A percentile compares a stretch with the other conserved stretches of the same genome.
These are phyloP conservation scores for Grammomys dolichurus DNA, from an alignment of 2,113 vertebrate species.

Conservation along the genomic window DNA sequence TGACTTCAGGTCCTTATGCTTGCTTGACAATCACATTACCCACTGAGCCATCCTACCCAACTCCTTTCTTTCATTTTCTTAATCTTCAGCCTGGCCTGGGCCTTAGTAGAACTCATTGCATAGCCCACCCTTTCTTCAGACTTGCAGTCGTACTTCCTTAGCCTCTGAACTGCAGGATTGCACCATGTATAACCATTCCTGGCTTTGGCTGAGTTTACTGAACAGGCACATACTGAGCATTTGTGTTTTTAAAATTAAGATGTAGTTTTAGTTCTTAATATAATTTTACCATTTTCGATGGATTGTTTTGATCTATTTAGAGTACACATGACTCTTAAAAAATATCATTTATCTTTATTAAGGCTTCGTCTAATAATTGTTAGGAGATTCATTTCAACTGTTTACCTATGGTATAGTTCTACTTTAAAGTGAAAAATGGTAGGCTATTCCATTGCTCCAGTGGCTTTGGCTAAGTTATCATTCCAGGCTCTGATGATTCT, in stretches of 20 bases:
- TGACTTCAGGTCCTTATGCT: background rate
- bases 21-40: background rate
- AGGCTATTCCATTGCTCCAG: background rate
- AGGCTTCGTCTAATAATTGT: background rate
- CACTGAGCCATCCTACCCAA: background rate
- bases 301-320: background rate
- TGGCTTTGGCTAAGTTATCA: background rate
- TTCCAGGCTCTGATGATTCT: background rate
- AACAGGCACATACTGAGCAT: background rate
- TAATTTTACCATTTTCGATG: background rate
- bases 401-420: background rate
- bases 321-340: background rate
- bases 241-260: slow-evolving; percentile 8
- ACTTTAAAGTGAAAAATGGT: background rate
- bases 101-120: background rate
- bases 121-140: background rate
- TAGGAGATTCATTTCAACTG: background rate
- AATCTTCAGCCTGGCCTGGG: background rate
- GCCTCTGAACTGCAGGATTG: background rate
- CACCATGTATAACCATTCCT: background rate
- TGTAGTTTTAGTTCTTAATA: background rate
- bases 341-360: slow-evolving; percentile 10
- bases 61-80: background rate
- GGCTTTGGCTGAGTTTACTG: slow-evolving; percentile 28
- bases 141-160: too few species aligned